phyloP scores from a whole-genome alignment of 2,797 vertebrate species.

The Sparidentex hasta region DNA sequence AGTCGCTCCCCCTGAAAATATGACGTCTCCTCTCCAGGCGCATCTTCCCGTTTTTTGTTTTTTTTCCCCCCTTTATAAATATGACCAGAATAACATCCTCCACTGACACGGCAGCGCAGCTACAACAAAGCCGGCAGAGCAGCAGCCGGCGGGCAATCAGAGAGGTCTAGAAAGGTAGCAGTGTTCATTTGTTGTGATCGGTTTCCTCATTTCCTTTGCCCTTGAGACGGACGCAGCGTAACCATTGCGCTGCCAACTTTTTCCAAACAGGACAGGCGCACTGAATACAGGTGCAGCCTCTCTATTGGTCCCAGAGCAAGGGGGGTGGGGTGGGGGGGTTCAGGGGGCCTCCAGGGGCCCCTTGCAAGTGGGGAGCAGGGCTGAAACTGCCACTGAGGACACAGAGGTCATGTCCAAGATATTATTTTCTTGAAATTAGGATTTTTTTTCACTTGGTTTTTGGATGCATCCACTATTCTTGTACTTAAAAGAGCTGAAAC shows the following conservation, averaged over 20 bases:
- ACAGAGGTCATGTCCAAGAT: conserved; percentile 42
- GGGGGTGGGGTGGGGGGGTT: no score
- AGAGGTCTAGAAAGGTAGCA: conserved; percentile 51
- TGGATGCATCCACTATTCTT: neutral
- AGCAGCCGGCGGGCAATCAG: conserved; percentile 24
- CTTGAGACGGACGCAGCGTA: conserved; percentile 83
- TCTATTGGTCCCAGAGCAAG: conserved; percentile 40
- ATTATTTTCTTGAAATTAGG: neutral
- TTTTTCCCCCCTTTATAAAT: conserved; percentile 60
- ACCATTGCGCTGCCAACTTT: conserved; percentile 86
- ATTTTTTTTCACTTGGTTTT: neutral
- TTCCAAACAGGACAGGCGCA: conserved; percentile 77
- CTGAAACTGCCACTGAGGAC: conserved; percentile 14
- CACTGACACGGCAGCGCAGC: conserved; percentile 54
- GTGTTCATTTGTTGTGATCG: conserved; percentile 69
- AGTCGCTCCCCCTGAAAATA: conserved; percentile 69
- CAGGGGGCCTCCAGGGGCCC: conserved; percentile 28
- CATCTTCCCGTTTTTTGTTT: conserved; percentile 55
- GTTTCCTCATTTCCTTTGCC: conserved; percentile 83
- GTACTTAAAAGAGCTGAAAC: no score
- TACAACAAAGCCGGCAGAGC: conserved; percentile 21
- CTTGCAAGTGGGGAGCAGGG: conserved; percentile 10
- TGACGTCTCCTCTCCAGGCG: conserved; percentile 72
- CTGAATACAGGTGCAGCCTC: conserved; percentile 82
- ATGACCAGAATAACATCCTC: conserved; percentile 52